phyloP scores from a whole-genome alignment of 1,140 invertebrate genomes.

The Lepidurus arcticus region DNA sequence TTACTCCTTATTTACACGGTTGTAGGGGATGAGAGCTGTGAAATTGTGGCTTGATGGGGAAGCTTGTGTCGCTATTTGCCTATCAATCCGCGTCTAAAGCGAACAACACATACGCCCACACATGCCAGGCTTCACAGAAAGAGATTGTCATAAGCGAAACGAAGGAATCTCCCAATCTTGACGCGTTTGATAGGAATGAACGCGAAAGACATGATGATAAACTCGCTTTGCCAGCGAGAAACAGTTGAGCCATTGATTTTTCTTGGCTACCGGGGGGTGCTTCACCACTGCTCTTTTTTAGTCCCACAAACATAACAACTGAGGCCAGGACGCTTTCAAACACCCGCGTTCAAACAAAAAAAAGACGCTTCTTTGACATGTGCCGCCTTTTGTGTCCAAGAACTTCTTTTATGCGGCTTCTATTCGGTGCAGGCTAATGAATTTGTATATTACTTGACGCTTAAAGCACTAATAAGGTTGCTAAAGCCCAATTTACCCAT shows the following conservation, averaged over 20 bases:
- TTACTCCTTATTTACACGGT: no score
- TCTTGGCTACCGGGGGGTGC: background rate
- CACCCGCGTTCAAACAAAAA: background rate
- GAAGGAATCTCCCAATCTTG: background rate
- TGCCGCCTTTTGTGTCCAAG: background rate
- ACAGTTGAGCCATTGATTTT: constrained; percentile 22
- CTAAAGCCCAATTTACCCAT: background rate
- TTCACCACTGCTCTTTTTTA: background rate
- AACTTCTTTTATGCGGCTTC: background rate
- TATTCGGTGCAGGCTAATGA: constrained; percentile 4
- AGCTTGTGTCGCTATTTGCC: no score
- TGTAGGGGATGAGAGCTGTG: no score
- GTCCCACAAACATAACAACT: background rate
- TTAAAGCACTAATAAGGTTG: background rate
- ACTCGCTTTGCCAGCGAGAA: background rate
- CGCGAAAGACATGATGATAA: background rate
- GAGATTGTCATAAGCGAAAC: no score
- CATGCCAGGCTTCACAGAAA: no score
- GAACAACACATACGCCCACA: no score
- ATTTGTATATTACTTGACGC: constrained; percentile 7
- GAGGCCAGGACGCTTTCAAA: background rate
- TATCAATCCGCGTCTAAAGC: no score
- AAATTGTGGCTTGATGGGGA: no score
- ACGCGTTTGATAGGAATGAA: background rate
- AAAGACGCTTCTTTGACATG: background rate